phyloP scores from a whole-genome alignment of 1,140 invertebrate species.

The Brachionus rubens region DNA sequence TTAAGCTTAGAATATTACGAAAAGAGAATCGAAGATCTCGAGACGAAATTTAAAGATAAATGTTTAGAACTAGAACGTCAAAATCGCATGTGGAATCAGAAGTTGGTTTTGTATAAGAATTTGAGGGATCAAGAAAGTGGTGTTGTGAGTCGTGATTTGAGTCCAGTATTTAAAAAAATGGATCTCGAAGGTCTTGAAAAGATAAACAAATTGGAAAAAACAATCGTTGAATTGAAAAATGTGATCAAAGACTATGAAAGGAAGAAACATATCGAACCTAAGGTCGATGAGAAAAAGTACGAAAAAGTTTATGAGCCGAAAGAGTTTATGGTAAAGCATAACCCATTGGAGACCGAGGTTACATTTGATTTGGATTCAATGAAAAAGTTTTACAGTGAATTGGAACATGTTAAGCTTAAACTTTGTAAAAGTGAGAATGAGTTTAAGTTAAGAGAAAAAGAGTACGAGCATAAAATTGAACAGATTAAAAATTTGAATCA shows the following conservation, averaged over 20 bases:
- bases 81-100: conserved; percentile 22
- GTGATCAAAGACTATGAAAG: not conserved
- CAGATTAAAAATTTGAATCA: not conserved
- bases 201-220: not conserved
- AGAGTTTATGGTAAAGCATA: not conserved
- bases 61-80: not conserved
- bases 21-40: conserved; percentile 2
- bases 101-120: conserved; percentile 7
- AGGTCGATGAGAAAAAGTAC: not conserved
- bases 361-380: not conserved
- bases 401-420: conserved; percentile 1
- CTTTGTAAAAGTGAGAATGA: not conserved
- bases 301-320: not conserved
- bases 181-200: not conserved
- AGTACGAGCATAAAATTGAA: not conserved
- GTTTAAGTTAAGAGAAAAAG: not conserved
- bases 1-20: conserved; percentile 32
- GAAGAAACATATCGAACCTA: not conserved
- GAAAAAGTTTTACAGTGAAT: not conserved
- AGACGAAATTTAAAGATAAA: not conserved
- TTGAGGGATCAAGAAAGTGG: not conserved
- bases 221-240: not conserved
- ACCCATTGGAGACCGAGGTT: not conserved
- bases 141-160: not conserved
- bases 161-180: conserved; percentile 12